Conservation (phyloP, 2,888 invertebrate species). For the Argyresthia goedartella region DNA sequence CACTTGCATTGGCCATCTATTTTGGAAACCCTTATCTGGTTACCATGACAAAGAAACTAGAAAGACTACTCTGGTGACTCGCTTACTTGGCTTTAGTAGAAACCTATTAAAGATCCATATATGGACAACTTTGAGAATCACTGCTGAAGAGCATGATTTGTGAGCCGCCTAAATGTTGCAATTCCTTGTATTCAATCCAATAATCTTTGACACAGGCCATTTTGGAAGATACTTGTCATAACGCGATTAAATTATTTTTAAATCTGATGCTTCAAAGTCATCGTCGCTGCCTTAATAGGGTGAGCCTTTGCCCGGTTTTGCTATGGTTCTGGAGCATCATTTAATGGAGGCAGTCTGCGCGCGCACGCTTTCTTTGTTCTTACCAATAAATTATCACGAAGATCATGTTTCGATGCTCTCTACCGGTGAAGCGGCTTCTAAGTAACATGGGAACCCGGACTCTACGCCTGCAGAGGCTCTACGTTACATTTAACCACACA, state of each 20-base stretch:
- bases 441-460: constrained; percentile 42
- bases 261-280: background rate
- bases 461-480: background rate
- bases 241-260: background rate
- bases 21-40: too few relatives aligned
- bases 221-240: background rate
- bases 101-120: too few relatives aligned
- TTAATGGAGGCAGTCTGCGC: constrained; percentile 33
- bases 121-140: too few relatives aligned
- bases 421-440: constrained; percentile 24
- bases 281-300: background rate
- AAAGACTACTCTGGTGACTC: too few relatives aligned
- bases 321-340: constrained; percentile 20
- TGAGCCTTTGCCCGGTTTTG: background rate
- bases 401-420: constrained; percentile 48
- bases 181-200: too few relatives aligned
- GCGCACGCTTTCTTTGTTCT: constrained; percentile 49
- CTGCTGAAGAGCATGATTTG: too few relatives aligned
- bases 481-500: background rate
- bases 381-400: constrained; percentile 60
- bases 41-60: too few relatives aligned
- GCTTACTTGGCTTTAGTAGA: too few relatives aligned
- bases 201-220: too few relatives aligned
- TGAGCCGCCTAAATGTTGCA: too few relatives aligned
- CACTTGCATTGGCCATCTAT: too few relatives aligned